Conservation (phyloP, 2,113 vertebrate genomes). For the Malurus elegans region DNA sequence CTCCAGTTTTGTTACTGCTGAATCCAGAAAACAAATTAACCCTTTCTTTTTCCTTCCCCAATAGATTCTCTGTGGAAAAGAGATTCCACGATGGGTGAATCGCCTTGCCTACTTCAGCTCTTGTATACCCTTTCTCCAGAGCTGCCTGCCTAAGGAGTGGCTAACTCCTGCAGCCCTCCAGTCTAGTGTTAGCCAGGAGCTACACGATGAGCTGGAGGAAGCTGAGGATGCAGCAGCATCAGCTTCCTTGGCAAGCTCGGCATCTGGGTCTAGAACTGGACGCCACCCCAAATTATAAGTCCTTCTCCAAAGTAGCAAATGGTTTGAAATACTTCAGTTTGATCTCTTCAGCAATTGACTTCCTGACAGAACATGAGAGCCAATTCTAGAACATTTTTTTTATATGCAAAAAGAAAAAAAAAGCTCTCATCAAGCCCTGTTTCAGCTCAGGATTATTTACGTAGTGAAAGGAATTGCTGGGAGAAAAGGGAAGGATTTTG, state of each 20-base stretch:
- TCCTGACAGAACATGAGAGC: conserved; percentile 63
- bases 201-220: conserved; percentile 92
- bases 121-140: conserved; percentile 98
- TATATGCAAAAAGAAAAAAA: conserved; percentile 67
- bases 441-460: conserved; percentile 82
- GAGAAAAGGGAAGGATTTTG: conserved; percentile 72
- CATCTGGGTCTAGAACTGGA: conserved; percentile 78
- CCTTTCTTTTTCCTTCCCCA: not conserved
- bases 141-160: conserved; percentile 98
- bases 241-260: conserved; percentile 76
- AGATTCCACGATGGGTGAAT: conserved; percentile 98
- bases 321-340: conserved; percentile 47
- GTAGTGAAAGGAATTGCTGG: conserved; percentile 68
- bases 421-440: conserved; percentile 57
- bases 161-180: conserved; percentile 95
- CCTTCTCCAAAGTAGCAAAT: conserved; percentile 50
- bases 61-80: conserved; percentile 95
- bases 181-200: conserved; percentile 97
- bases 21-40: not conserved
- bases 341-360: conserved; percentile 62
- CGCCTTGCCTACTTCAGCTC: conserved; percentile 99
- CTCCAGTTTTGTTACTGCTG: not conserved
- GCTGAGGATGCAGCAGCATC: conserved; percentile 89
- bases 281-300: conserved; percentile 88
- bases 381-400: conserved; percentile 55